Conservation (phyloP, 2,888 invertebrate genomes). For the Pharmacophagus antenor region DNA sequence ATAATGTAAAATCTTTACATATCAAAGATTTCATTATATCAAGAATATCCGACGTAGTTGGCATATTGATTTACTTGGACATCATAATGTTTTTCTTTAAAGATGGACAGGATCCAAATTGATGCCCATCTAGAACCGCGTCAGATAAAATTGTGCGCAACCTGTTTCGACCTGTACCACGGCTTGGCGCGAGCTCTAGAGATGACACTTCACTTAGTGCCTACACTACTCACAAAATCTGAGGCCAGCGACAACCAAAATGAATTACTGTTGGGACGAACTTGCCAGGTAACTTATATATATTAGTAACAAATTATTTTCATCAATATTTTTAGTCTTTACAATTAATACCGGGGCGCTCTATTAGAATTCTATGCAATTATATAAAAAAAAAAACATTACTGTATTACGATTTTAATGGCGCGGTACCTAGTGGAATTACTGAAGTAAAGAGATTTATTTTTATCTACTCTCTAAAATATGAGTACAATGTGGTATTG, state of each 20-base stretch:
- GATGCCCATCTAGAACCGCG: constrained; percentile 84
- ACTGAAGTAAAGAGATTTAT: too few relatives aligned
- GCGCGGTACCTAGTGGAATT: too few relatives aligned
- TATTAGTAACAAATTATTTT: not conserved
- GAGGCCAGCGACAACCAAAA: constrained; percentile 82
- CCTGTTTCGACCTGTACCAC: constrained; percentile 90
- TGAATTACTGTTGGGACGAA: constrained; percentile 85
- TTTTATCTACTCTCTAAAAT: too few relatives aligned
- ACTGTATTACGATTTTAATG: not conserved
- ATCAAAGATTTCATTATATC: too few relatives aligned
- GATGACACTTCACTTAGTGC: constrained; percentile 86
- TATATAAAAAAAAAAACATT: too few relatives aligned
- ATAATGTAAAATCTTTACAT: too few relatives aligned
- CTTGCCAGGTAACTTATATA: constrained; percentile 56
- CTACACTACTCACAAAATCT: constrained; percentile 83
- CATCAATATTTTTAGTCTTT: too few relatives aligned
- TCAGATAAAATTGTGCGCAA: constrained; percentile 90
- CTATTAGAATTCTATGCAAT: too few relatives aligned
- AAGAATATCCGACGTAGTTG: too few relatives aligned
- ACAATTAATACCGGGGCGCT: too few relatives aligned
- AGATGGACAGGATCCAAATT: constrained; percentile 67
- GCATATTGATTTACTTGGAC: too few relatives aligned
- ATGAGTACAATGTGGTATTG: too few relatives aligned
- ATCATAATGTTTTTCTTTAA: constrained; percentile 3
- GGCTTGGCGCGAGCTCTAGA: constrained; percentile 89